Evolutionary conservation across 1,140 invertebrate genomes (phyloP).

Genomic region (Pinna nobilis): DNA sequence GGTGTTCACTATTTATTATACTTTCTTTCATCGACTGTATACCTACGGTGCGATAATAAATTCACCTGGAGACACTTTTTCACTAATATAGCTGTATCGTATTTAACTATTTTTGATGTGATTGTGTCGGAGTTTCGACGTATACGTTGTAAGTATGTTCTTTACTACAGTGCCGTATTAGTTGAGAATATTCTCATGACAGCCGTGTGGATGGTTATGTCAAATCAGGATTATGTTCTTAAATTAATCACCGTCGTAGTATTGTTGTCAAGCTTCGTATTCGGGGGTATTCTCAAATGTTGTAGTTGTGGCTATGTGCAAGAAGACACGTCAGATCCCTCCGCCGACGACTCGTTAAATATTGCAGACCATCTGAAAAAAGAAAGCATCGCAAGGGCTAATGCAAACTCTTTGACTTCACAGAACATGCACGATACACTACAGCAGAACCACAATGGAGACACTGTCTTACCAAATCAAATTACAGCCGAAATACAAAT

Average conservation of each 20-base stretch:
- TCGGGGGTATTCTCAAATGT: slow-evolving; percentile 37
- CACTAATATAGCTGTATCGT: slow-evolving; percentile 18
- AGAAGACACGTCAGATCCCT: slow-evolving; percentile 16
- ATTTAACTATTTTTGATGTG: slow-evolving; percentile 37
- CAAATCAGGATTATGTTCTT: slow-evolving; percentile 27
- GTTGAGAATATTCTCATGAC: slow-evolving; percentile 41
- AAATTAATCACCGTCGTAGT: slow-evolving; percentile 27
- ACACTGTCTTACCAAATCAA: not conserved
- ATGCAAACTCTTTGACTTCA: not conserved
- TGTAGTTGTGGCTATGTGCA: slow-evolving; percentile 40
- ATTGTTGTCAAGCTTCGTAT: slow-evolving; percentile 31
- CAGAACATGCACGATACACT: not conserved
- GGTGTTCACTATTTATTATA: slow-evolving; percentile 35
- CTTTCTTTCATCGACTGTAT: slow-evolving; percentile 23
- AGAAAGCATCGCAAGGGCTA: slow-evolving; percentile 2
- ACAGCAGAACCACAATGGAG: not conserved
- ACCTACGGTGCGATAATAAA: slow-evolving; percentile 10
- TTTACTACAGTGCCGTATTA: slow-evolving; percentile 37
- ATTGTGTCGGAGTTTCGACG: slow-evolving; percentile 20
- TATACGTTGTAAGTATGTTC: slow-evolving; percentile 36
- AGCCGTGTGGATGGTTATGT: slow-evolving; percentile 31
- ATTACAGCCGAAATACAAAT: not conserved
- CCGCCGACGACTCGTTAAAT: slow-evolving; percentile 24
- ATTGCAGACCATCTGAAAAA: slow-evolving; percentile 15
- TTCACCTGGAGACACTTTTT: slow-evolving; percentile 13